A percentile compares a stretch with the other conserved stretches of the same genome.
Conservation (phyloP, 2,113 vertebrate species). For the Sterrhoptilus dennistouni region DNA sequence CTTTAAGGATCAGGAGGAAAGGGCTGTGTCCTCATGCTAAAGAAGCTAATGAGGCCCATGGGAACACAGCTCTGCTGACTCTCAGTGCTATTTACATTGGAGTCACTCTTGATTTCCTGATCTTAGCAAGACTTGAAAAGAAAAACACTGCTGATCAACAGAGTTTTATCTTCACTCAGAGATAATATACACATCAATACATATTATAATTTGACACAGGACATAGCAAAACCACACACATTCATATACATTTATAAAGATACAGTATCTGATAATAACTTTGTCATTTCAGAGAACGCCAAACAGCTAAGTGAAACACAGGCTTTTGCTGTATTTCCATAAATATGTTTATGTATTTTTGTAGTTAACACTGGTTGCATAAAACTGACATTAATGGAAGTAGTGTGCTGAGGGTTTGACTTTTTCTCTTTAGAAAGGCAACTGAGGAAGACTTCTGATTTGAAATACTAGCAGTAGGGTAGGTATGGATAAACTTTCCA, state of each 20-base stretch:
- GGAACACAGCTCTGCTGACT: background rate
- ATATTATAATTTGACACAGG: background rate
- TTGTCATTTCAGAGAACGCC: background rate
- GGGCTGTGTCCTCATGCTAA: background rate
- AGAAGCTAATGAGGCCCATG: background rate
- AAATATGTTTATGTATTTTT: background rate
- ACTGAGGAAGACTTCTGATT: background rate
- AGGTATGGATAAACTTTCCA: background rate
- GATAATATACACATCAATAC: background rate
- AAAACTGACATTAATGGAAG: background rate
- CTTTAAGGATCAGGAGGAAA: background rate
- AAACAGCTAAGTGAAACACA: background rate
- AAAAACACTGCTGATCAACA: background rate
- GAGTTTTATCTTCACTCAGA: background rate
- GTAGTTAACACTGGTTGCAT: background rate
- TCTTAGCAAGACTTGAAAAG: conserved; percentile 1
- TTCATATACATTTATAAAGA: background rate
- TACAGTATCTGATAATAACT: background rate
- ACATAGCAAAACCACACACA: background rate
- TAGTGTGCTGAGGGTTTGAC: background rate
- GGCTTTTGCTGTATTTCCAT: background rate
- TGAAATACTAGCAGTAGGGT: background rate
- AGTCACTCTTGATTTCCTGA: conserved; percentile 37
- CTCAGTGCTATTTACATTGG: conserved; percentile 11
- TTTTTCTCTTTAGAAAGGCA: background rate